Evolutionary conservation across 1,140 invertebrate species (phyloP), one percentile per base, ranked within the genome.

Genomic region (Heliconius nattereri): DNA sequence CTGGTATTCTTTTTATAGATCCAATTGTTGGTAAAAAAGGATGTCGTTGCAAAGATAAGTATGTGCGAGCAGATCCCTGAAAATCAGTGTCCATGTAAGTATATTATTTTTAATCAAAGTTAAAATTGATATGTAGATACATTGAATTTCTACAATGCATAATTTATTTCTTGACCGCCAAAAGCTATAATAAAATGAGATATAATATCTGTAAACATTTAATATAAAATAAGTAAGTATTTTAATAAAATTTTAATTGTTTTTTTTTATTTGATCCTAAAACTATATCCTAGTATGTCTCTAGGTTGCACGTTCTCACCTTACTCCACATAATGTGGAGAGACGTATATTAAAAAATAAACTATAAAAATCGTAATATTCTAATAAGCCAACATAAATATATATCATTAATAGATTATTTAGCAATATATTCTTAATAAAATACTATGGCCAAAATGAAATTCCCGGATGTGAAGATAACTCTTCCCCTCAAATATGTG

Each of bases 401-500:
- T 20, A 19, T 52, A 6, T 52, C 1, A 7, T 49, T 19, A 6
- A 49, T 52, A 19, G 11, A 52, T 52, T 23, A 35, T 8, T 57
- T 57, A 23, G 19, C 7, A 57, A n/a, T n/a, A 20, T 71, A 2
- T 71, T 71, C n/a, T 40, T 54, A 66, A 40, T 73, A 16, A 77
- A 72, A 40, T 84, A 80, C 23, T 52, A 13, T 23, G 80, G 78
- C 45, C 13, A 40, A 57, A 81, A 84, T 40, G 83, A 82, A 76
- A 57, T 76, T 26, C 20, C 9, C 9, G 79, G 76, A 40, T 81
- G 82, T 49, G 26, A 66, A 32, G 32, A 37, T 35, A 71, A 7
- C 81, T 19, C 75, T 66, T 2, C 20, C 23, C 57, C 57, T 9
- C 57, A 86, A 73, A 85, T 81, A 37, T 90, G 88, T 78, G 83